A percentile compares a stretch with the other conserved stretches of the same genome.
phyloP scores from a whole-genome alignment of 2,113 vertebrate species.

The Pelodiscus sinensis region DNA sequence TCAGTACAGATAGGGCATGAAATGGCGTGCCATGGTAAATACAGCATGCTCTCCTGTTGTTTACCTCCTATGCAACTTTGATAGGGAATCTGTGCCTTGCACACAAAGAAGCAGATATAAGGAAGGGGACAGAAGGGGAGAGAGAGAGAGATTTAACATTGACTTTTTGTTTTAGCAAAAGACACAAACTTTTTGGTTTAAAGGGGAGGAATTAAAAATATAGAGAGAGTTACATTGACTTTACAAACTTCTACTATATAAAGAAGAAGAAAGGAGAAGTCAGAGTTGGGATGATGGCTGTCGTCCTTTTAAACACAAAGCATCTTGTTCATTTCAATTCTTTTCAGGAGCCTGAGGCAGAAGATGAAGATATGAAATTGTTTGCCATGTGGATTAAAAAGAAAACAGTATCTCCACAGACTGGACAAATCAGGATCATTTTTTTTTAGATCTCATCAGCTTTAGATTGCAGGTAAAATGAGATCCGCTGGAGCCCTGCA shows the following conservation, averaged over 20 bases:
- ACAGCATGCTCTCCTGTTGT: background rate
- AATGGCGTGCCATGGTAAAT: constrained; percentile 48
- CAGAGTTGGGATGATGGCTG: background rate
- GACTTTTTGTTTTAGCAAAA: constrained; percentile 57
- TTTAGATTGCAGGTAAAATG: background rate
- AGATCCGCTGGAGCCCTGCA: background rate
- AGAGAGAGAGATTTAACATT: constrained; percentile 35
- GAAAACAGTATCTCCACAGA: background rate
- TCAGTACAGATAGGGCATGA: background rate
- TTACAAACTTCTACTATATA: constrained; percentile 51
- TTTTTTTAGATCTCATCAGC: background rate
- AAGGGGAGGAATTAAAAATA: constrained; percentile 19
- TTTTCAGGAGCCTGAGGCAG: background rate
- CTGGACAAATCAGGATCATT: background rate
- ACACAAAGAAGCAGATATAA: background rate
- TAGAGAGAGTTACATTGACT: constrained; percentile 64
- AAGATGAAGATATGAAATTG: background rate
- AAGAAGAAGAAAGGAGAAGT: background rate
- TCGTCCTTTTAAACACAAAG: background rate
- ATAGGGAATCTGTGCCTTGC: constrained; percentile 61
- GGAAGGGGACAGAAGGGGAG: no score
- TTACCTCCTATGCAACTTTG: constrained; percentile 48
- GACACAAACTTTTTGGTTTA: constrained; percentile 64
- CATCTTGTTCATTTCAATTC: background rate
- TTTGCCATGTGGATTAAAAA: background rate